These are phyloP conservation scores for Xanthorhoe designata DNA, from an alignment of 2,888 invertebrate genomes.

Conservation along the genomic window DNA sequence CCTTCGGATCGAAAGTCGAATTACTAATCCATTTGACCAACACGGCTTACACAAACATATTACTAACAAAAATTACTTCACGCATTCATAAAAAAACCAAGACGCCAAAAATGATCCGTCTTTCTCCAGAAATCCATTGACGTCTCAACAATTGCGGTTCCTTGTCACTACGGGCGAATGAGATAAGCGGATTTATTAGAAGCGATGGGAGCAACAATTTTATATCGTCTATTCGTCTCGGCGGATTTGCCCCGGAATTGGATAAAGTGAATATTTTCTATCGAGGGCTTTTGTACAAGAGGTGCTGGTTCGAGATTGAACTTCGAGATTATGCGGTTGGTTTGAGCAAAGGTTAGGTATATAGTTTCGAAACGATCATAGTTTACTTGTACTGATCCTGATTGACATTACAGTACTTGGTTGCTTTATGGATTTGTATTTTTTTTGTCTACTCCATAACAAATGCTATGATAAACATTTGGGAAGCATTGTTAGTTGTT, in stretches of 20 bases:
- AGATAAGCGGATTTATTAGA: constrained; percentile 66
- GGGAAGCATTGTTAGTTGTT: too few species aligned
- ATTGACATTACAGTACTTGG: too few species aligned
- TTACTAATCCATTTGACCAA: too few species aligned
- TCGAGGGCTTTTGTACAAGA: constrained; percentile 33
- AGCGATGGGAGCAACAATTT: constrained; percentile 59
- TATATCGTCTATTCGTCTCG: constrained; percentile 54
- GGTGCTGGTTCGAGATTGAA: constrained; percentile 15
- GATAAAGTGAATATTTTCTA: constrained; percentile 62
- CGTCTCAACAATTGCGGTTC: constrained; percentile 5
- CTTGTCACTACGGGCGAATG: constrained; percentile 32
- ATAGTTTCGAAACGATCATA: not conserved
- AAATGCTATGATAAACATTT: too few species aligned
- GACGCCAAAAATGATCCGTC: not conserved
- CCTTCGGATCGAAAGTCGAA: too few species aligned
- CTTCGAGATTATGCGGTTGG: constrained; percentile 15
- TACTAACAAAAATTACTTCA: not conserved
- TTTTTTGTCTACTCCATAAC: too few species aligned
- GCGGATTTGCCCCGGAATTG: constrained; percentile 55
- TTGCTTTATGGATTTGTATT: too few species aligned
- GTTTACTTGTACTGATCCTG: not conserved
- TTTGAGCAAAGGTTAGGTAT: not conserved
- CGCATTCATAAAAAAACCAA: not conserved
- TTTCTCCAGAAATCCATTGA: constrained; percentile 7
- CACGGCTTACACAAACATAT: not conserved